These are phyloP conservation scores for Amniataba percoides DNA, from an alignment of 2,797 vertebrate species.

Conservation along the genomic window DNA sequence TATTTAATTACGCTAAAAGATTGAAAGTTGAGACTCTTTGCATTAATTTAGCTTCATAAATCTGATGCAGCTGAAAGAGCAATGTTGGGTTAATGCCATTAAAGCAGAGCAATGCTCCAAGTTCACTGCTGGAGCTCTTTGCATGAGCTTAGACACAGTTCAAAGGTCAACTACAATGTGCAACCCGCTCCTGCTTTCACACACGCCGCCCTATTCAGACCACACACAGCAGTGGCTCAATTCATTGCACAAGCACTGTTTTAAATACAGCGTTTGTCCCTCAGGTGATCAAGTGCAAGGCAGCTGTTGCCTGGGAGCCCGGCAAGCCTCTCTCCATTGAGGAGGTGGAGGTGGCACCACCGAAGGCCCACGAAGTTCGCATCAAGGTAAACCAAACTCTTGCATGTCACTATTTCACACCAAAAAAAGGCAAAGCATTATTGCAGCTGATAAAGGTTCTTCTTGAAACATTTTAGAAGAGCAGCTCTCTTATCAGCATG, in stretches of 20 bases:
- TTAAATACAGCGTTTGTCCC: not conserved
- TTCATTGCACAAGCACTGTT: not conserved
- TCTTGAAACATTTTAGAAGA: not conserved
- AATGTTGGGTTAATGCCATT: not conserved
- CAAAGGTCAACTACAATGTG: constrained; percentile 16
- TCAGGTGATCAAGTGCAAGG: constrained; percentile 96
- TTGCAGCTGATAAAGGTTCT: not conserved
- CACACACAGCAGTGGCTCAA: not conserved
- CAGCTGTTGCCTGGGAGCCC: constrained; percentile 95
- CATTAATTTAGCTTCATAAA: not conserved
- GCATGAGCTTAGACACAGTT: not conserved
- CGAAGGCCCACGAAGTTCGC: constrained; percentile 94
- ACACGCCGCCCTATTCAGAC: not conserved
- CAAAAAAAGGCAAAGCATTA: not conserved
- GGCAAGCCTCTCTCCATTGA: constrained; percentile 94
- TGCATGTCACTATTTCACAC: too few species aligned
- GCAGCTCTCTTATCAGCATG: not conserved
- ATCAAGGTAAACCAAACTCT: constrained; percentile 89
- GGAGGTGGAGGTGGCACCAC: constrained; percentile 95
- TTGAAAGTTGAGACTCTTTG: not conserved
- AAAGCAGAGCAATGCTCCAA: not conserved
- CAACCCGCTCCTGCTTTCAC: not conserved
- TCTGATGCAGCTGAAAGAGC: fast-evolving
- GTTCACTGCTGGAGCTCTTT: not conserved
- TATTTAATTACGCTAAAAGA: not conserved